These are phyloP conservation scores for Cerastoderma edule DNA, from an alignment of 2,888 invertebrate species.

Conservation along the genomic window DNA sequence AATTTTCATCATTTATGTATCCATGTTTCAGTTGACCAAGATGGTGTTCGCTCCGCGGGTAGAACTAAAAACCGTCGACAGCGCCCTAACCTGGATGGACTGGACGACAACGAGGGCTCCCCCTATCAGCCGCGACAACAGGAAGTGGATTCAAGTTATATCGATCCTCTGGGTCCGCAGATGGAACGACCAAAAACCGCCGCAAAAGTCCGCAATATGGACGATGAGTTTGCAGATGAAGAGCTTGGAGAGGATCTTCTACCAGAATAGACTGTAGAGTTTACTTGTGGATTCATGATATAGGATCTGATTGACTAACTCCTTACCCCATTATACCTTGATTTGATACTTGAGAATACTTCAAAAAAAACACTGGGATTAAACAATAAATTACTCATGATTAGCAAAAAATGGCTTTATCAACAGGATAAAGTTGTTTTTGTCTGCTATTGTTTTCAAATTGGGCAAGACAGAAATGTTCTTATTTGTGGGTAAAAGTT, in stretches of 20 bases:
- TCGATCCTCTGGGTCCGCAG: constrained; percentile 84
- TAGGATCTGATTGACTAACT: too few relatives aligned
- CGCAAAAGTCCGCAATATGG: constrained; percentile 84
- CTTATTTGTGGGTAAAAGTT: too few relatives aligned
- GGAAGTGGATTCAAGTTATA: constrained; percentile 82
- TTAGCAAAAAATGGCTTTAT: too few relatives aligned
- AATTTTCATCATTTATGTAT: too few relatives aligned
- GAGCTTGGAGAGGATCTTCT: constrained; percentile 90
- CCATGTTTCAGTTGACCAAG: constrained; percentile 4
- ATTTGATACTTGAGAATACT: too few relatives aligned
- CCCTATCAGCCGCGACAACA: constrained; percentile 73
- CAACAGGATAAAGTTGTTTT: too few relatives aligned
- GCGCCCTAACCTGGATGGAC: constrained; percentile 69
- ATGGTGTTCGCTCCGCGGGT: constrained; percentile 3
- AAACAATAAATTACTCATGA: too few relatives aligned
- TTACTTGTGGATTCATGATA: too few relatives aligned
- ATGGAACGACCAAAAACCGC: constrained; percentile 84
- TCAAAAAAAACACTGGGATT: too few relatives aligned
- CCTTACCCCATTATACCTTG: too few relatives aligned
- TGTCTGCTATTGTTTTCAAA: too few relatives aligned
- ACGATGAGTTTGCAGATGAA: constrained; percentile 89
- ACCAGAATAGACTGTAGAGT: constrained; percentile 88
- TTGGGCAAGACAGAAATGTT: too few relatives aligned
- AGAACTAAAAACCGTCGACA: constrained; percentile 46
- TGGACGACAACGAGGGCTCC: constrained; percentile 74